Conservation (phyloP, 2,797 vertebrate genomes). For the Pempheris klunzingeri region DNA sequence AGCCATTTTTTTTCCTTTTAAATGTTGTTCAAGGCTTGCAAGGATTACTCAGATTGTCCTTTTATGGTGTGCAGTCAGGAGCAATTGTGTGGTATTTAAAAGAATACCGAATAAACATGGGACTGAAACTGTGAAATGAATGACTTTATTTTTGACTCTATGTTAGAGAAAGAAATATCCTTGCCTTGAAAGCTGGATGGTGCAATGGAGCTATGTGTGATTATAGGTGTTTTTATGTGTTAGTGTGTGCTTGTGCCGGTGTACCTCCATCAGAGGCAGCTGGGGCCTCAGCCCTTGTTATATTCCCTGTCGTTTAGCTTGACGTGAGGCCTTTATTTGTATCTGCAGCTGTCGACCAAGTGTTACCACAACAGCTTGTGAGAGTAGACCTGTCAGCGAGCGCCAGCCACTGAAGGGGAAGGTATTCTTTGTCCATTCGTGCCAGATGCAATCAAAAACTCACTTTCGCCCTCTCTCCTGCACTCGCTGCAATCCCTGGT, state of each 20-base stretch:
- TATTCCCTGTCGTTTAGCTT: constrained; percentile 69
- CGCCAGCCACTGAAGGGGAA: constrained; percentile 64
- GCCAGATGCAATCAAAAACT: constrained; percentile 75
- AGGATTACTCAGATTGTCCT: constrained; percentile 22
- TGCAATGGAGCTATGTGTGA: constrained; percentile 44
- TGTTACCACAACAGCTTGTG: constrained; percentile 68
- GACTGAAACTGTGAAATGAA: constrained; percentile 34
- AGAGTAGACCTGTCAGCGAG: constrained; percentile 72
- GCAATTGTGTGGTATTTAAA: constrained; percentile 26
- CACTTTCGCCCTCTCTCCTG: constrained; percentile 36
- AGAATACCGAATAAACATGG: constrained; percentile 28
- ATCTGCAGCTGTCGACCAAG: constrained; percentile 76
- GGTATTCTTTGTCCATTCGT: constrained; percentile 70
- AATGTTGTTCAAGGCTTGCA: constrained; percentile 18
- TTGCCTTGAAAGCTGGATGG: constrained; percentile 31
- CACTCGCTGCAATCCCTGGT: constrained; percentile 14
- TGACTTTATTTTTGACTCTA: constrained; percentile 30
- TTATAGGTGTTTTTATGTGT: constrained; percentile 55
- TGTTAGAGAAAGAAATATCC: constrained; percentile 18
- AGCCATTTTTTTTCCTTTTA: too few species aligned
- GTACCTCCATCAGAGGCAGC: constrained; percentile 58
- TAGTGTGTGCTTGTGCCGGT: constrained; percentile 10
- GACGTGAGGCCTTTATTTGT: constrained; percentile 76
- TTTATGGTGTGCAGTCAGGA: constrained; percentile 16
- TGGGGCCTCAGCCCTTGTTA: constrained; percentile 70